A percentile compares a stretch with the other conserved stretches of the same genome.
phyloP scores from a whole-genome alignment of 2,797 vertebrate species.

The Crypturellus tataupa region DNA sequence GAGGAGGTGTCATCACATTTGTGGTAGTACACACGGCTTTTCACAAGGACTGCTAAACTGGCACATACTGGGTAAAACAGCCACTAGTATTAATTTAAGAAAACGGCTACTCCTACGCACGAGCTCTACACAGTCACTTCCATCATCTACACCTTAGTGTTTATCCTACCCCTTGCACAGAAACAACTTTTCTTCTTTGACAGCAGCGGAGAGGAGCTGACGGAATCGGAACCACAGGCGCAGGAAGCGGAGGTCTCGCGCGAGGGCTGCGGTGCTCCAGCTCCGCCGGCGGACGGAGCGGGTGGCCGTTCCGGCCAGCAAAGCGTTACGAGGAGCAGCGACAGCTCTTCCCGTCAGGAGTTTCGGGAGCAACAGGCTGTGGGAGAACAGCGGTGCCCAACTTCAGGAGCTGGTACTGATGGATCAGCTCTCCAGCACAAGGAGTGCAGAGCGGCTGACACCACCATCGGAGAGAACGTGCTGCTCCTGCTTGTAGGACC shows the following conservation, averaged over 20 bases:
- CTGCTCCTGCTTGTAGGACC: neutral
- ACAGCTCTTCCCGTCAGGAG: neutral
- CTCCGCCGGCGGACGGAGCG: neutral
- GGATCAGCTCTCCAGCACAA: neutral
- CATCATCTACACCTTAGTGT: neutral
- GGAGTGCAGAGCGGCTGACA: neutral
- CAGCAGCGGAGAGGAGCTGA: neutral
- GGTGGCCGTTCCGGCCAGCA: neutral
- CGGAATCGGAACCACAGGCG: neutral
- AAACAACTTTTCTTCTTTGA: neutral
- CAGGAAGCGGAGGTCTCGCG: neutral
- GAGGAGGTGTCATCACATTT: neutral
- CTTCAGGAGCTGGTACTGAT: constrained; percentile 22
- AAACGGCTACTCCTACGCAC: neutral
- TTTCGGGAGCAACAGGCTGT: neutral
- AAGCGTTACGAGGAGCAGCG: neutral
- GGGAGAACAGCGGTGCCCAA: neutral
- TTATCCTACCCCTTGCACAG: constrained; percentile 1
- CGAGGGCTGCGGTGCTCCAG: rapidly evolving
- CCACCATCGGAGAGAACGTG: neutral
- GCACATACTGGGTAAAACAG: neutral
- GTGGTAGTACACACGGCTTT: neutral
- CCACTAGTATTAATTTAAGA: constrained; percentile 42
- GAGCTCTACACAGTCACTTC: neutral
- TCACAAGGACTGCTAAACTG: constrained; percentile 3